phyloP scores from a whole-genome alignment of 2,888 invertebrate genomes.

The Coecobrya sp. region DNA sequence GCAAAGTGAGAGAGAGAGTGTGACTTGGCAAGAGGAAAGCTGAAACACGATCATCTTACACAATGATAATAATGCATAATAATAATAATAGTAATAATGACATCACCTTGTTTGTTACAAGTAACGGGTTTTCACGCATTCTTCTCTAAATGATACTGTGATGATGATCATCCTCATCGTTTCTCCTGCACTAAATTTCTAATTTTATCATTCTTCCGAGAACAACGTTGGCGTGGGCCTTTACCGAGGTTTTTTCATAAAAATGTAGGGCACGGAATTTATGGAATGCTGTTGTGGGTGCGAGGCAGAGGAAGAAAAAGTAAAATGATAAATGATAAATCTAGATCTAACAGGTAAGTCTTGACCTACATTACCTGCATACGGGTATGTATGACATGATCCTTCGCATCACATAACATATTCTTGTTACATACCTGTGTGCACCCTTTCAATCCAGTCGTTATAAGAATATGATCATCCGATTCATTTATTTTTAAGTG shows the following conservation, averaged over 20 bases:
- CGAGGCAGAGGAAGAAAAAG: conserved; percentile 37
- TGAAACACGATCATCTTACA: conserved; percentile 44
- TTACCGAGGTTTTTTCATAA: conserved; percentile 66
- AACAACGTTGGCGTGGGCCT: conserved; percentile 37
- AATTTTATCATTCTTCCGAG: conserved; percentile 45
- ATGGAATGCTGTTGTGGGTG: conserved; percentile 49
- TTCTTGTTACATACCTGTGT: not conserved
- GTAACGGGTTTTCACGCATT: conserved; percentile 57
- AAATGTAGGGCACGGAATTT: conserved; percentile 73
- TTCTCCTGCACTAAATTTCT: conserved; percentile 24
- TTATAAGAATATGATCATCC: not conserved
- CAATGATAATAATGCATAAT: conserved; percentile 24
- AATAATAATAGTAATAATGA: conserved; percentile 57
- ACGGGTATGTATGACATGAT: not conserved
- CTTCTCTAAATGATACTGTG: not conserved
- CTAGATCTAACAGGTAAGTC: conserved; percentile 58
- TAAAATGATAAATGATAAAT: conserved; percentile 55
- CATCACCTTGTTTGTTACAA: conserved; percentile 63
- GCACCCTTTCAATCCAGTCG: not conserved
- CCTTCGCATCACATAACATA: not conserved
- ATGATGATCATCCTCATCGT: not conserved
- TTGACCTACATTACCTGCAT: conserved; percentile 68
- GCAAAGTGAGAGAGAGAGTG: conserved; percentile 28
- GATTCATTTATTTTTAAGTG: conserved; percentile 62
- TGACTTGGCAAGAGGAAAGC: not conserved